These are phyloP conservation scores for Rhogogaster chlorosoma DNA, from an alignment of 2,888 invertebrate species.

Conservation along the genomic window DNA sequence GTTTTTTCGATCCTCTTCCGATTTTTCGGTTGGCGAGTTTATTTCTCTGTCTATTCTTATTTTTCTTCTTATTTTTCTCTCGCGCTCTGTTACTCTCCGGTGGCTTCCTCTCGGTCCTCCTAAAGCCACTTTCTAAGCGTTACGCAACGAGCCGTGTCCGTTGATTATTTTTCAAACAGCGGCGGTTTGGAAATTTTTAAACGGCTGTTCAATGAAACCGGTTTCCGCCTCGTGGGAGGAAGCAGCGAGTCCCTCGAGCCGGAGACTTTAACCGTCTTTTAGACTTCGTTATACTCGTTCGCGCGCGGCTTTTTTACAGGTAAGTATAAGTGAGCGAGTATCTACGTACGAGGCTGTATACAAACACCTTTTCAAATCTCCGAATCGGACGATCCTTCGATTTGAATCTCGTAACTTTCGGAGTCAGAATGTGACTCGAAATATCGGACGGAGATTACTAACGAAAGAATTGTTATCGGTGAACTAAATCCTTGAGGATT, in stretches of 20 bases:
- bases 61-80: no score
- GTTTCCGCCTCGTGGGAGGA: slow-evolving; percentile 62
- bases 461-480: neutral
- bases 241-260: slow-evolving; percentile 23
- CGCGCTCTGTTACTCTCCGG: slow-evolving; percentile 8
- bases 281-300: slow-evolving; percentile 1
- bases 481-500: neutral
- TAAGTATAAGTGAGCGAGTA: neutral
- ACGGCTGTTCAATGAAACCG: slow-evolving; percentile 76
- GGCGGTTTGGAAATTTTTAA: slow-evolving; percentile 72
- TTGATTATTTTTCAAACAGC: slow-evolving; percentile 75
- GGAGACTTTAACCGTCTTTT: slow-evolving; percentile 15
- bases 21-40: slow-evolving; percentile 44
- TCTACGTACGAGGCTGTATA: neutral
- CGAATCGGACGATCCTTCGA: neutral
- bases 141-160: slow-evolving; percentile 74
- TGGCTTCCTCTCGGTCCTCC: slow-evolving; percentile 31
- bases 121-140: slow-evolving; percentile 70
- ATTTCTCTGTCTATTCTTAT: slow-evolving; percentile 52
- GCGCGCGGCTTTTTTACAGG: neutral
- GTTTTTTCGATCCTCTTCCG: neutral
- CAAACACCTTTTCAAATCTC: neutral
- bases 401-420: neutral
- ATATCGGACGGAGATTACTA: neutral
- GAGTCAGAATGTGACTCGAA: neutral